Conservation (phyloP, 2,113 vertebrate genomes). For the Sula dactylatra region DNA sequence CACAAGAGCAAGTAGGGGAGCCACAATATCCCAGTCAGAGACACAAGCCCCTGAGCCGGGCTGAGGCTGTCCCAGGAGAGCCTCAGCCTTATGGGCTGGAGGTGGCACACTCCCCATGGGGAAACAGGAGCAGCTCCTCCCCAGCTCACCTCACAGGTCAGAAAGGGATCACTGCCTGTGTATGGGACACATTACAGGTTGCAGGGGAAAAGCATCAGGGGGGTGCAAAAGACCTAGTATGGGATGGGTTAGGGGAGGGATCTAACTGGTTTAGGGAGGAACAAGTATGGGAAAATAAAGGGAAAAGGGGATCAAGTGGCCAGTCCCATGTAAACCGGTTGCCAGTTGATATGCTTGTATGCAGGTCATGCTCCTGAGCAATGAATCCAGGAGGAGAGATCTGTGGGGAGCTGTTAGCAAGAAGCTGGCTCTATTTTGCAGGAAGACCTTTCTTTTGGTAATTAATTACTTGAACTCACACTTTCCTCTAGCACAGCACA, state of each 20-base stretch:
- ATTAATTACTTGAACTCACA: not conserved
- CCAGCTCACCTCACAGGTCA: not conserved
- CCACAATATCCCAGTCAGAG: not conserved
- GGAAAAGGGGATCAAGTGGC: not conserved
- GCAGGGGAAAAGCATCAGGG: not conserved
- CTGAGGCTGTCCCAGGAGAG: not conserved
- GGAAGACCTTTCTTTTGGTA: not conserved
- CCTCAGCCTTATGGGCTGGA: not conserved
- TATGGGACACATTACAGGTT: not conserved
- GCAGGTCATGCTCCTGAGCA: not conserved
- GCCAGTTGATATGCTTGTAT: not conserved
- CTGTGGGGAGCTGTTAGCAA: not conserved
- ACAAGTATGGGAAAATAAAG: not conserved
- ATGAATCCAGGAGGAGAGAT: not conserved
- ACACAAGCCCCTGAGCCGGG: not conserved
- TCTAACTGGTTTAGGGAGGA: not conserved
- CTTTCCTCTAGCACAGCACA: not conserved
- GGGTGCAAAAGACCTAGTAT: not conserved
- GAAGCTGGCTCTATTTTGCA: not conserved
- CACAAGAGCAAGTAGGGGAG: not conserved
- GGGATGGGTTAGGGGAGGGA: not conserved
- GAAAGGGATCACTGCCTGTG: not conserved
- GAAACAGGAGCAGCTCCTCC: not conserved
- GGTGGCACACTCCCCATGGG: rapidly evolving
- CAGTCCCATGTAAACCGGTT: not conserved